Conservation (phyloP, 2,888 invertebrate genomes). For the Enchytraeus crypticus region DNA sequence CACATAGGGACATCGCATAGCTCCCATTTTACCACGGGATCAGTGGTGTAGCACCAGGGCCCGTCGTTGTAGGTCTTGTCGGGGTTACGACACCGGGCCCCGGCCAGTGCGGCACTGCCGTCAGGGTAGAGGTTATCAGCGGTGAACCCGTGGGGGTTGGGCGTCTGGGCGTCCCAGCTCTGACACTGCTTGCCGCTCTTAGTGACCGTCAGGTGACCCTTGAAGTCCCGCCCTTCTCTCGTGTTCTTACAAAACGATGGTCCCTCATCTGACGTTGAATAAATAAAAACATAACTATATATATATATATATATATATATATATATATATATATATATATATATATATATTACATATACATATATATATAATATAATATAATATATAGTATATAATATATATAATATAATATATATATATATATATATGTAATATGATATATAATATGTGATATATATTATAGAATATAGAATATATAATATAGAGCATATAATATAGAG, state of each 20-base stretch:
- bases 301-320: too few species aligned
- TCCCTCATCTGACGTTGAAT: neutral
- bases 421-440: too few species aligned
- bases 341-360: too few species aligned
- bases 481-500: too few species aligned
- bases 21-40: slow-evolving; percentile 1
- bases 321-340: too few species aligned
- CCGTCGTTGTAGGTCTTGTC: neutral
- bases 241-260: neutral
- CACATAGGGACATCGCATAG: slow-evolving; percentile 1
- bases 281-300: too few species aligned
- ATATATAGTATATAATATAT: too few species aligned
- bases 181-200: slow-evolving; percentile 4
- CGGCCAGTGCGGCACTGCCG: neutral
- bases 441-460: too few species aligned
- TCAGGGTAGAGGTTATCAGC: neutral
- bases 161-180: neutral
- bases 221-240: neutral
- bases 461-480: too few species aligned
- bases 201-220: neutral
- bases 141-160: neutral
- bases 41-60: slow-evolving; percentile 9
- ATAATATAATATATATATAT: too few species aligned
- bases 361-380: too few species aligned
- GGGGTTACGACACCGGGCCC: slow-evolving; percentile 7